Evolutionary conservation across 2,888 invertebrate species (phyloP).

Genomic region (Maniola hyperantus): DNA sequence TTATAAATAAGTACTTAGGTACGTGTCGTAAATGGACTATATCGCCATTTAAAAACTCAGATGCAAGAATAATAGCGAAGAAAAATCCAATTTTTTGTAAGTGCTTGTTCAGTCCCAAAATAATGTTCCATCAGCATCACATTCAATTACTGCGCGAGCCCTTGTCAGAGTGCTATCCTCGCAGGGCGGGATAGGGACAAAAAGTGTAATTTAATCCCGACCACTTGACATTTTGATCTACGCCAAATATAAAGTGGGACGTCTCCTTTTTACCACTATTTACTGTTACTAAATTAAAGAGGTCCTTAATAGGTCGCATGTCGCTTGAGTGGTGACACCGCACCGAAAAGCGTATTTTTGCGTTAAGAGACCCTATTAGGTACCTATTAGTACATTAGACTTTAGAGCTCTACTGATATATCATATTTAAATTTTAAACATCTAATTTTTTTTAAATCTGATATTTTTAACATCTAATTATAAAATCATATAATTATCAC

Average conservation of each 20-base stretch:
- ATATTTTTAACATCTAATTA: too few species aligned
- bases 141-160: constrained; percentile 33
- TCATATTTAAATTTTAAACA: too few species aligned
- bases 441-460: too few species aligned
- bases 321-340: too few species aligned
- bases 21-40: background rate
- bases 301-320: too few species aligned
- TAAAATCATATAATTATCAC: too few species aligned
- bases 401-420: too few species aligned
- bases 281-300: background rate
- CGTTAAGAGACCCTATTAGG: too few species aligned
- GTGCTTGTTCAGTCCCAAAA: constrained; percentile 29
- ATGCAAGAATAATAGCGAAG: background rate
- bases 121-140: constrained; percentile 31
- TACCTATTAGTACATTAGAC: too few species aligned
- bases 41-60: background rate
- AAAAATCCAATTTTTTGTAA: constrained; percentile 12
- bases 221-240: constrained; percentile 37
- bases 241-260: constrained; percentile 13
- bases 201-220: constrained; percentile 40
- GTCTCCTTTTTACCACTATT: background rate
- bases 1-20: background rate
- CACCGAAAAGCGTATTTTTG: too few species aligned
- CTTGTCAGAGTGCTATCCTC: constrained; percentile 20
- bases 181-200: constrained; percentile 23